phyloP scores from a whole-genome alignment of 2,113 vertebrate species.

The Anoplopoma fimbria region DNA sequence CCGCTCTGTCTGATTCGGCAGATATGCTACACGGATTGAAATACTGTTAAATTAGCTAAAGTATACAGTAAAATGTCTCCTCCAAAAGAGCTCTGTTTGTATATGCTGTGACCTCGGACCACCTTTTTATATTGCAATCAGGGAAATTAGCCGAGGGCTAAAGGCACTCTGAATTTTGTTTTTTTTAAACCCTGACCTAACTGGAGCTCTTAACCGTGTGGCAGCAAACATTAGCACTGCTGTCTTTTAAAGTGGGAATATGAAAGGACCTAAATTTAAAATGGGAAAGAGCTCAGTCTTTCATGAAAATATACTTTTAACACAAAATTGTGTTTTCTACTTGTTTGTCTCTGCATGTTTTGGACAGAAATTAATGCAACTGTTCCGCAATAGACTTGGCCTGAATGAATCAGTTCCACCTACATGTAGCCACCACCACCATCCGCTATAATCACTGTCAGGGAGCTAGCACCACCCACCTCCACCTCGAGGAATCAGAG shows the following conservation, averaged over 20 bases:
- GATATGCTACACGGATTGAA: slow-evolving; percentile 29
- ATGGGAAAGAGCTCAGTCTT: slow-evolving; percentile 16
- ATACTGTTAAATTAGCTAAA: slow-evolving; percentile 44
- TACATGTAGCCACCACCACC: slow-evolving; percentile 35
- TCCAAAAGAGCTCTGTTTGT: slow-evolving; percentile 4
- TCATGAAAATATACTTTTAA: slow-evolving; percentile 35
- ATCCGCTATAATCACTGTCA: slow-evolving; percentile 44
- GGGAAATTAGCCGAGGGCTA: slow-evolving; percentile 33
- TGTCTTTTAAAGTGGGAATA: slow-evolving; percentile 43
- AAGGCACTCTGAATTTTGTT: slow-evolving; percentile 21
- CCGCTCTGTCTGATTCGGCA: slow-evolving; percentile 28
- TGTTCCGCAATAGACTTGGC: slow-evolving; percentile 11
- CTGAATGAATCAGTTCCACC: slow-evolving; percentile 54
- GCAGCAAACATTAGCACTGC: slow-evolving; percentile 39
- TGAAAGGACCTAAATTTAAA: slow-evolving; percentile 43
- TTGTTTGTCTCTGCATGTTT: slow-evolving; percentile 24
- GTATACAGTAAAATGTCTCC: slow-evolving; percentile 22
- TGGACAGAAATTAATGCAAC: slow-evolving; percentile 2
- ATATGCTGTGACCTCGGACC: slow-evolving; percentile 24
- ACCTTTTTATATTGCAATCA: slow-evolving; percentile 55
- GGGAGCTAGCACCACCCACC: slow-evolving; percentile 49
- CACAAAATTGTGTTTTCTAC: slow-evolving; percentile 29
- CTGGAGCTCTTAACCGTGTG: slow-evolving; percentile 31
- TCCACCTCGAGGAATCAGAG: slow-evolving; percentile 41
- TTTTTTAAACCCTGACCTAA: slow-evolving; percentile 22